Percentiles rank a stretch among this genome's conserved stretches.
These are phyloP conservation scores for Hyla sarda DNA, from an alignment of 2,113 vertebrate genomes.

Conservation along the genomic window DNA sequence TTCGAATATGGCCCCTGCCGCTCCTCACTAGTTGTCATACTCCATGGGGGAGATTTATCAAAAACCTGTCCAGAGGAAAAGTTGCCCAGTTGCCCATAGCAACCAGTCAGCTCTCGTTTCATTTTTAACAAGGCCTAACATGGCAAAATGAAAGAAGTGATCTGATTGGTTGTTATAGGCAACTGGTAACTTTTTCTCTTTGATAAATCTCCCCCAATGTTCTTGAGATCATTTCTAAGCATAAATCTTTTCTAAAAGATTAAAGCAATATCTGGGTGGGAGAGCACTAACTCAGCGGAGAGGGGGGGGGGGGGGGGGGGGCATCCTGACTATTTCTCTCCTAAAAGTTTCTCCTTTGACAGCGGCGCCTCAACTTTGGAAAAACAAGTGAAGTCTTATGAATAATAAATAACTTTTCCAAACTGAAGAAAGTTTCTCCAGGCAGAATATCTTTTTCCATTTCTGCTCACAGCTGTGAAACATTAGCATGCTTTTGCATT, in stretches of 20 bases:
- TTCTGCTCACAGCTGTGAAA: slow-evolving; percentile 65
- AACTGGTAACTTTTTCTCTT: no score
- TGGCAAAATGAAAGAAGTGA: no score
- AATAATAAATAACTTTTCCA: slow-evolving; percentile 65
- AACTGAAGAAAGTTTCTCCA: slow-evolving; percentile 61
- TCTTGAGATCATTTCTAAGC: background rate
- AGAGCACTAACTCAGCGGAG: background rate
- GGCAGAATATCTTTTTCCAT: slow-evolving; percentile 58
- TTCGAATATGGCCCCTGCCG: no score
- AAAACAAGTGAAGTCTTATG: slow-evolving; percentile 59
- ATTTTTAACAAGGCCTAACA: no score
- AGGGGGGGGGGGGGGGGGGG: no score
- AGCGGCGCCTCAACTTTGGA: slow-evolving; percentile 51
- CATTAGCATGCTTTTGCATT: slow-evolving; percentile 62
- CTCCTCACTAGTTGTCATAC: no score
- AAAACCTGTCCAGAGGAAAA: no score
- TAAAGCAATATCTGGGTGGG: background rate
- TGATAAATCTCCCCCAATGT: no score
- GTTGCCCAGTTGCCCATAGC: no score
- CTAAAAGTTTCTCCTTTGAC: slow-evolving; percentile 10
- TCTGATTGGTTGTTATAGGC: no score
- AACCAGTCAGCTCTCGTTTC: no score
- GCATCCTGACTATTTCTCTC: background rate
- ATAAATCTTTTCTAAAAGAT: background rate
- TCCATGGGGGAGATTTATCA: no score